A percentile compares a stretch with the other conserved stretches of the same genome.
These are phyloP conservation scores for Myoxocephalus aenaeus DNA, from an alignment of 2,797 vertebrate species.

Conservation along the genomic window DNA sequence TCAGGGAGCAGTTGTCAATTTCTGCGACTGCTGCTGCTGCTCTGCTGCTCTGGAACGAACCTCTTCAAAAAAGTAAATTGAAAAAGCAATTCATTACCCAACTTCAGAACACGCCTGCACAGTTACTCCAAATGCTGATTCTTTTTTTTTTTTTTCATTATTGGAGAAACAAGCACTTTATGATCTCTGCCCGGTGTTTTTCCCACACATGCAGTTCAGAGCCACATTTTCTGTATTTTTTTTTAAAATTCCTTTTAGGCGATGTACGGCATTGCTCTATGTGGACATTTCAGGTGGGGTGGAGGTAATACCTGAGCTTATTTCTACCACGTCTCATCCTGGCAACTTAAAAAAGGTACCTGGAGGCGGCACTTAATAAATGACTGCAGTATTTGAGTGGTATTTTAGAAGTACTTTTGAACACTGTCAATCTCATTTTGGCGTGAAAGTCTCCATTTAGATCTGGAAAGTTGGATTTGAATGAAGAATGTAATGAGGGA, in stretches of 20 bases:
- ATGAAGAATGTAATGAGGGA: slow-evolving; percentile 7
- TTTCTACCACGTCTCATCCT: slow-evolving; percentile 21
- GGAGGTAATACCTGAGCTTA: slow-evolving; percentile 3
- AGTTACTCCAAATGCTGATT: slow-evolving; percentile 17
- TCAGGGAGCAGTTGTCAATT: slow-evolving; percentile 59
- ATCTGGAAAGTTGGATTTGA: slow-evolving; percentile 12
- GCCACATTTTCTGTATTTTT: neutral
- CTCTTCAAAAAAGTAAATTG: slow-evolving; percentile 71
- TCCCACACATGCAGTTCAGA: neutral
- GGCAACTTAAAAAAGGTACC: slow-evolving; percentile 4
- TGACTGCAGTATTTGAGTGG: slow-evolving; percentile 10
- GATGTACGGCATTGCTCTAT: neutral
- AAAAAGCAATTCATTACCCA: slow-evolving; percentile 70
- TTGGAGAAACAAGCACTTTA: slow-evolving; percentile 11
- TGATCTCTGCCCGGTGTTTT: neutral
- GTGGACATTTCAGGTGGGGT: neutral
- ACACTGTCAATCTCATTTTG: slow-evolving; percentile 2
- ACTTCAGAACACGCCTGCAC: slow-evolving; percentile 33
- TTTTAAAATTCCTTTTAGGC: neutral
- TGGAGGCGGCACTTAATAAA: slow-evolving; percentile 6
- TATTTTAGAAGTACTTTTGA: slow-evolving; percentile 3
- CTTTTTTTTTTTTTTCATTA: slow-evolving; percentile 8
- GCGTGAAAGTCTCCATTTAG: slow-evolving; percentile 19
- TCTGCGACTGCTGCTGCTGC: slow-evolving; percentile 57
- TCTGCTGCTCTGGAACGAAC: slow-evolving; percentile 62